A percentile compares a stretch with the other conserved stretches of the same genome.
These are phyloP conservation scores for Stylophora pistillata DNA, from an alignment of 64 coral and sea anemone genomes.

Conservation along the genomic window DNA sequence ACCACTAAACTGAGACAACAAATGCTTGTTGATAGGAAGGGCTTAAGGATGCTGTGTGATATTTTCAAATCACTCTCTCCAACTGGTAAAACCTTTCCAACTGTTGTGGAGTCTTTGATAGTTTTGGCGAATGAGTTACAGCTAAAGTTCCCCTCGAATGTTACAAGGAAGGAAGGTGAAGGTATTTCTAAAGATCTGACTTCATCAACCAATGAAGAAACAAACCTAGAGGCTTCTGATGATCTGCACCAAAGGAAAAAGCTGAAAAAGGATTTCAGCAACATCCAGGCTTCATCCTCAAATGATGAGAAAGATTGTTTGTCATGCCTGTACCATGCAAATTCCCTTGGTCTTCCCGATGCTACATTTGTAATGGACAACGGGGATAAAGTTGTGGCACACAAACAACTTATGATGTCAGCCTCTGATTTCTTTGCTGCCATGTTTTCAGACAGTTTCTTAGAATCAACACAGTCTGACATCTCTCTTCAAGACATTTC, in stretches of 20 bases:
- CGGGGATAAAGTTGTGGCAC: constrained; percentile 16
- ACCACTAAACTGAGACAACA: constrained; percentile 43
- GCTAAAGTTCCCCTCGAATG: not conserved
- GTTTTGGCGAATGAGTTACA: constrained; percentile 45
- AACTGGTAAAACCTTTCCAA: constrained; percentile 29
- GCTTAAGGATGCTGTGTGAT: constrained; percentile 44
- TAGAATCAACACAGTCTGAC: constrained; percentile 39
- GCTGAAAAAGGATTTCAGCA: not conserved
- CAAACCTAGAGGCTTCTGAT: not conserved
- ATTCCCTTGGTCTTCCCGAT: not conserved
- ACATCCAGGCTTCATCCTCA: too few relatives aligned
- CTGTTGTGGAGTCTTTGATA: constrained; percentile 33
- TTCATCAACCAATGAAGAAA: too few relatives aligned
- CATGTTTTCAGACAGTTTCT: constrained; percentile 48
- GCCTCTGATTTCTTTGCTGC: constrained; percentile 49
- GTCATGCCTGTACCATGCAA: constrained; percentile 23
- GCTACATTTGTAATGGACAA: constrained; percentile 31
- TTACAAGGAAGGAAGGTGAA: not conserved
- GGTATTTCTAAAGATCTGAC: not conserved
- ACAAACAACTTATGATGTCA: not conserved
- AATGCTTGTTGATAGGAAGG: constrained; percentile 33
- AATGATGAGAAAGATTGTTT: not conserved
- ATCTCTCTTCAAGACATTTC: constrained; percentile 42
- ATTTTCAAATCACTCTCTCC: not conserved
- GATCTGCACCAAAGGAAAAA: not conserved